Conservation (phyloP, 2,888 invertebrate species). For the Ichneumoninae sp. region DNA sequence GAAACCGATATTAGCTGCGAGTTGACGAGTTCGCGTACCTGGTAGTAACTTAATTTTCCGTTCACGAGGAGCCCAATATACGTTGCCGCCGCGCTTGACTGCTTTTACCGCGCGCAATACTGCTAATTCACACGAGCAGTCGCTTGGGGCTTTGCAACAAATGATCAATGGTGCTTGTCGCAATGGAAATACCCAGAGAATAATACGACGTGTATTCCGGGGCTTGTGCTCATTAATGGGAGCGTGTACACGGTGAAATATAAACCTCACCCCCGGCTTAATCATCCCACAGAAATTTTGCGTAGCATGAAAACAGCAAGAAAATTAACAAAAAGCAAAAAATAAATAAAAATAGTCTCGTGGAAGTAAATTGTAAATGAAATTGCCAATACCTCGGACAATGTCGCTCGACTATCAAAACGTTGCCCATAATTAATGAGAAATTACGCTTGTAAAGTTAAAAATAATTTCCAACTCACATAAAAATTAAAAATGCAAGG, state of each 20-base stretch:
- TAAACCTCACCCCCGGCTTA: slow-evolving; percentile 30
- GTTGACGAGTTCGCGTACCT: slow-evolving; percentile 34
- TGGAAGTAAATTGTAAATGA: not conserved
- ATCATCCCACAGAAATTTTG: slow-evolving; percentile 17
- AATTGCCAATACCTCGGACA: not conserved
- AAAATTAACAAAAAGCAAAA: not conserved
- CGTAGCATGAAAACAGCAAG: slow-evolving; percentile 17
- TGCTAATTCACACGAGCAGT: slow-evolving; percentile 58
- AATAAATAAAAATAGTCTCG: not conserved
- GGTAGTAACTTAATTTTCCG: slow-evolving; percentile 60
- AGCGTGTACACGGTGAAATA: slow-evolving; percentile 30
- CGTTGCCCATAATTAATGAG: no score
- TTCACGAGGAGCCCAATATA: slow-evolving; percentile 22
- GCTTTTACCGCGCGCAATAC: slow-evolving; percentile 29
- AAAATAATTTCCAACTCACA: no score
- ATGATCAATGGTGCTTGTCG: slow-evolving; percentile 55
- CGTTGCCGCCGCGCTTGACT: slow-evolving; percentile 13
- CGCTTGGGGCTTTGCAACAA: slow-evolving; percentile 52
- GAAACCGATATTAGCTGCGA: slow-evolving; percentile 5
- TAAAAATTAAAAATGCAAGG: no score
- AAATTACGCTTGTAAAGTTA: no score
- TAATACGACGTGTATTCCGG: slow-evolving; percentile 54
- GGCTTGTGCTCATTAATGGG: slow-evolving; percentile 29
- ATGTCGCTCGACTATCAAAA: no score
- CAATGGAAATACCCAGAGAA: slow-evolving; percentile 48